phyloP scores from a whole-genome alignment of 2,888 invertebrate species.

The Archips xylosteana region DNA sequence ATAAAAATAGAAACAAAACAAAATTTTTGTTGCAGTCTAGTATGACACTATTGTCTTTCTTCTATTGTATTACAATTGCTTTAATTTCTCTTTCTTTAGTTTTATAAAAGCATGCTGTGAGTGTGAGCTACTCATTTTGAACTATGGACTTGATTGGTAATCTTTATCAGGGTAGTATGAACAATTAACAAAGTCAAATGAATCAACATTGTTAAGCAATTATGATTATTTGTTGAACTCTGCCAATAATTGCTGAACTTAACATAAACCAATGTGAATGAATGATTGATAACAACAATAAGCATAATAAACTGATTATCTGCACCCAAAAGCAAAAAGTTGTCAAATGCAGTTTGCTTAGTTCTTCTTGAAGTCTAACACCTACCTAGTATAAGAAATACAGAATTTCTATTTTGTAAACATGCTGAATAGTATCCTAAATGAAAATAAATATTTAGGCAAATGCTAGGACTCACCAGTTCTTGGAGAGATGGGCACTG shows the following conservation, averaged over 20 bases:
- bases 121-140: constrained; percentile 6
- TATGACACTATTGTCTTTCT: constrained; percentile 23
- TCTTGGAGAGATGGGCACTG: constrained; percentile 87
- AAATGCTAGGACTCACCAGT: constrained; percentile 69
- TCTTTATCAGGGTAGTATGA: constrained; percentile 42
- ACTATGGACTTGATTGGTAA: constrained; percentile 49
- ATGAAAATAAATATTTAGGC: background rate
- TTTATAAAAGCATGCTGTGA: background rate
- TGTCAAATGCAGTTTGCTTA: constrained; percentile 78
- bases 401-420: background rate
- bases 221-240: constrained; percentile 42
- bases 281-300: constrained; percentile 35
- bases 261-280: constrained; percentile 10
- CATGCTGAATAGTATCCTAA: constrained; percentile 17
- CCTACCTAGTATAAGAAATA: constrained; percentile 4
- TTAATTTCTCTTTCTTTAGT: background rate
- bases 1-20: constrained; percentile 3
- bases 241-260: constrained; percentile 32
- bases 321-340: constrained; percentile 39
- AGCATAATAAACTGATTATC: constrained; percentile 35
- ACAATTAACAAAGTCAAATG: constrained; percentile 53
- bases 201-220: constrained; percentile 45
- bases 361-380: background rate
- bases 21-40: constrained; percentile 12
- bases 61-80: background rate